A percentile compares a stretch with the other conserved stretches of the same genome.
Evolutionary conservation across 2,888 invertebrate species (phyloP).

Genomic region (Lapara coniferarum): DNA sequence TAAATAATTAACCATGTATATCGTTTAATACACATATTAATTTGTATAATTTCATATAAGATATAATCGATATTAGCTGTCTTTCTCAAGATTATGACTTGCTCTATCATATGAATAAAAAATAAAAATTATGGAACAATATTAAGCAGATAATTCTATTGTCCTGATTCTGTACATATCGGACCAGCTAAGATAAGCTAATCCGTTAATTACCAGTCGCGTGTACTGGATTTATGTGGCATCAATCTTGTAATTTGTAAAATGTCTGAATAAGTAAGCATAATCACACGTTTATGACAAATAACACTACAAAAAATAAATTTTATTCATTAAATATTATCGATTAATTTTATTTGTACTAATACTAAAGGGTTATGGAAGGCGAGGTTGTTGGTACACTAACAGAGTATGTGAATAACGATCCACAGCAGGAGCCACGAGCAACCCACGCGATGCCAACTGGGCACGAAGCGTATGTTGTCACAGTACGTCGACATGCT

Average conservation of each 20-base stretch:
- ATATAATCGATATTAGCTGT: not conserved
- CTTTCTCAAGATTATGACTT: not conserved
- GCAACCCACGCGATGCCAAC: constrained; percentile 62
- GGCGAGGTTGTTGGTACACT: constrained; percentile 33
- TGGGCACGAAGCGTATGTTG: constrained; percentile 73
- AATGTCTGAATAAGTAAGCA: not conserved
- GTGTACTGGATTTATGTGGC: not conserved
- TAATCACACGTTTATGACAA: not conserved
- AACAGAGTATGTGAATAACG: constrained; percentile 51
- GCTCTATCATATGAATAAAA: too few relatives aligned
- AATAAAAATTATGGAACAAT: too few relatives aligned
- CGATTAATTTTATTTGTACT: constrained; percentile 11
- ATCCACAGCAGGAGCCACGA: constrained; percentile 74
- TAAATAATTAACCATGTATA: too few relatives aligned
- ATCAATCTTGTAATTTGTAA: not conserved
- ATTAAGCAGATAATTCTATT: too few relatives aligned
- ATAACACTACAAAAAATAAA: not conserved
- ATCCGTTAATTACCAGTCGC: not conserved
- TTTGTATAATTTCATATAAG: not conserved
- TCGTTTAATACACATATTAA: not conserved
- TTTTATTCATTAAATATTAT: too few relatives aligned
- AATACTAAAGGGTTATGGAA: constrained; percentile 9
- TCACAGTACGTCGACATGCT: constrained; percentile 75
- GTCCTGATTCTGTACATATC: not conserved
- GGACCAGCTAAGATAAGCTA: not conserved